Evolutionary conservation across 2,888 invertebrate species (phyloP).

Genomic region (Bombylius discolor): DNA sequence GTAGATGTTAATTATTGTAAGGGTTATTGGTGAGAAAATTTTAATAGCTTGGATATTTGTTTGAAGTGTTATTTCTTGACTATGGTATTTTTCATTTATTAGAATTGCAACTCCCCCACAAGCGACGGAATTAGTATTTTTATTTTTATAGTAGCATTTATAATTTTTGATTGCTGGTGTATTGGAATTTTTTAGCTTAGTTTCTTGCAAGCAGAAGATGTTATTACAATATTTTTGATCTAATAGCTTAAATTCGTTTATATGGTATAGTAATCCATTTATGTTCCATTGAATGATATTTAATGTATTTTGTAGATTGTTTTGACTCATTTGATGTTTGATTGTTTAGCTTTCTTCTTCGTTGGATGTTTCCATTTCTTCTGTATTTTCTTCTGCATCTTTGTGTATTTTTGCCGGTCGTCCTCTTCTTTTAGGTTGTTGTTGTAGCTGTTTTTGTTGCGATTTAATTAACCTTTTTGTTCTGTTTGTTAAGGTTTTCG

Average conservation of each 20-base stretch:
- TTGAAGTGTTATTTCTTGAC: neutral
- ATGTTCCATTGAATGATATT: too few relatives aligned
- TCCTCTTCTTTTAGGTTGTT: too few relatives aligned
- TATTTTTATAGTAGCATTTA: neutral
- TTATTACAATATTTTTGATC: neutral
- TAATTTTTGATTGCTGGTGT: neutral
- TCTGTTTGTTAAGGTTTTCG: too few relatives aligned
- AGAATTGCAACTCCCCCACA: neutral
- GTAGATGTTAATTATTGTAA: conserved; percentile 2
- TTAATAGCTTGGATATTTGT: neutral
- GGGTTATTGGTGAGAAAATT: neutral
- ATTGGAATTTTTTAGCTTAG: neutral
- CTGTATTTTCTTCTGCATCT: too few relatives aligned
- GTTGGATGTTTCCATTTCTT: too few relatives aligned
- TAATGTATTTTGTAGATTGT: too few relatives aligned
- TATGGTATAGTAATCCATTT: neutral
- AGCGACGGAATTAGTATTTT: neutral
- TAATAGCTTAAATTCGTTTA: neutral
- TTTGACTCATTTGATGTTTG: too few relatives aligned
- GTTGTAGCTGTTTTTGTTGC: too few relatives aligned
- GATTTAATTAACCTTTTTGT: too few relatives aligned
- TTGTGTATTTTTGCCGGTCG: too few relatives aligned
- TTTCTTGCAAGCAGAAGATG: neutral
- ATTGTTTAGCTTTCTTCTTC: too few relatives aligned
- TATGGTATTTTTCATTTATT: neutral